Percentiles rank a stretch among this genome's conserved stretches.
These are phyloP conservation scores for Hipparchia sbordonii DNA, from an alignment of 2,888 invertebrate species.

Conservation along the genomic window DNA sequence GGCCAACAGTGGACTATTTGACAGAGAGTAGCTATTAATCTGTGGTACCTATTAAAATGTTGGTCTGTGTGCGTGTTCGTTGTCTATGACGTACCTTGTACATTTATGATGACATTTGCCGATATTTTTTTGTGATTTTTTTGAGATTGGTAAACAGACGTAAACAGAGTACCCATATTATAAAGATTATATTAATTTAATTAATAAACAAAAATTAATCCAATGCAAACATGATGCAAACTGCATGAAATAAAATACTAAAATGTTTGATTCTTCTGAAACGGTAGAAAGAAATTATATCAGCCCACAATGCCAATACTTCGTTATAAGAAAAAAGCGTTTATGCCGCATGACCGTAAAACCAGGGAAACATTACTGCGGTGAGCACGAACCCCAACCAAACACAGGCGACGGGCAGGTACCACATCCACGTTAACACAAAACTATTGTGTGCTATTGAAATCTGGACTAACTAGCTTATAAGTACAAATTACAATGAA, in stretches of 20 bases:
- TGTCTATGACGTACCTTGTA: too few relatives aligned
- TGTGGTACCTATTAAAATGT: too few relatives aligned
- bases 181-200: too few relatives aligned
- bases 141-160: too few relatives aligned
- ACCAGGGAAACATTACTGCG: conserved; percentile 87
- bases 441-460: background rate
- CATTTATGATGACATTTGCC: too few relatives aligned
- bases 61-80: too few relatives aligned
- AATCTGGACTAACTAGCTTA: background rate
- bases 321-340: conserved; percentile 87
- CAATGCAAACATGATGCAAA: background rate
- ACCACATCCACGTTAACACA: background rate
- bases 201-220: background rate
- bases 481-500: background rate
- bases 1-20: too few relatives aligned
- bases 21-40: too few relatives aligned
- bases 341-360: conserved; percentile 89
- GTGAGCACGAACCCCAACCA: conserved; percentile 85
- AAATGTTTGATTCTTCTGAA: background rate
- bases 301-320: conserved; percentile 82
- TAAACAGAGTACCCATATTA: too few relatives aligned
- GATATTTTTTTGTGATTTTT: too few relatives aligned
- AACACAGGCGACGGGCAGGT: conserved; percentile 55
- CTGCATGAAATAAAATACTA: background rate
- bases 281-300: conserved; percentile 11